Percentiles rank a stretch among this genome's conserved stretches.
Evolutionary conservation across 2,797 vertebrate species (phyloP).

Genomic region (Sebastiscus tertius): DNA sequence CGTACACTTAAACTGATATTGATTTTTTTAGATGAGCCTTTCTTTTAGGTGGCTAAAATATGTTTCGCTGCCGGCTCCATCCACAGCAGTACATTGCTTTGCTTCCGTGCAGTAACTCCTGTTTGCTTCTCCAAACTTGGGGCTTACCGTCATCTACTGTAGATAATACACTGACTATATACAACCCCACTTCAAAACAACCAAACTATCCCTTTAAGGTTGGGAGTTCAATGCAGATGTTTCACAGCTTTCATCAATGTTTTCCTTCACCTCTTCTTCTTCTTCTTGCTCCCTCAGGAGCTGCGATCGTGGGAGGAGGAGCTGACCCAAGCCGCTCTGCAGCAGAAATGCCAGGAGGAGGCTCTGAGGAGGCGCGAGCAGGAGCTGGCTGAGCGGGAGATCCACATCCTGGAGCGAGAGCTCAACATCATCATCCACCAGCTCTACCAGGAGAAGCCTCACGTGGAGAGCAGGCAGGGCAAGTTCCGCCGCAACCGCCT

Average conservation of each 20-base stretch:
- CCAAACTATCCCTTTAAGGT: not conserved
- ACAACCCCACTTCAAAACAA: too few species aligned
- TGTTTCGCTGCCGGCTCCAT: too few species aligned
- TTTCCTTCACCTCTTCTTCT: not conserved
- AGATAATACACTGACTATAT: too few species aligned
- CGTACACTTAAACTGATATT: too few species aligned
- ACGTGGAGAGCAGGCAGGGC: conserved; percentile 94
- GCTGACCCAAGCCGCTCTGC: conserved; percentile 90
- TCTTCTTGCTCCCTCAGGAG: conserved; percentile 81
- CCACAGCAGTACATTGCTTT: too few species aligned
- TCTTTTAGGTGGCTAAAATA: too few species aligned
- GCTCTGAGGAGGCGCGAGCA: conserved; percentile 91
- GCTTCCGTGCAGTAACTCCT: too few species aligned
- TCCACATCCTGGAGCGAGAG: conserved; percentile 95
- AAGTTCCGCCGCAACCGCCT: conserved; percentile 94
- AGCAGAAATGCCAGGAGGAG: conserved; percentile 98
- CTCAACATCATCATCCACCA: conserved; percentile 99
- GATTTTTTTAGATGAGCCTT: too few species aligned
- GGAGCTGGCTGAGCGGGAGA: conserved; percentile 95
- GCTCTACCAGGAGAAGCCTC: conserved; percentile 95
- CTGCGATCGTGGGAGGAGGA: conserved; percentile 97
- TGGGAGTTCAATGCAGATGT: not conserved
- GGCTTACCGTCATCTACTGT: too few species aligned
- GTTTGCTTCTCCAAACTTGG: too few species aligned
- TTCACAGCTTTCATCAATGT: not conserved